phyloP scores from a whole-genome alignment of 2,888 invertebrate genomes.

The Cylloceria caligata region DNA sequence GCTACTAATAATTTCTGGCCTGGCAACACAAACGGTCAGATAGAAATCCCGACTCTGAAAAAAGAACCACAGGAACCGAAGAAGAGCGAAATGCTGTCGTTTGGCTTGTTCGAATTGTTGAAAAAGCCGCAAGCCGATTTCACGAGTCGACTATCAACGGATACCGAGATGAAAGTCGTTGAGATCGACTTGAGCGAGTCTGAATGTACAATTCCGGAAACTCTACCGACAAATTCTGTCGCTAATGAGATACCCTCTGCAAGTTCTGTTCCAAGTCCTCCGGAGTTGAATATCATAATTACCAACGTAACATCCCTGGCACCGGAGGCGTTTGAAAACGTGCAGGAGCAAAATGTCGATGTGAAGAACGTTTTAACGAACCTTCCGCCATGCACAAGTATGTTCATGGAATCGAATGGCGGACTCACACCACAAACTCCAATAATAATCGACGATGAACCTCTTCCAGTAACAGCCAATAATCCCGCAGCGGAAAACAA shows the following conservation, averaged over 20 bases:
- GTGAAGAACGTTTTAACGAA: neutral
- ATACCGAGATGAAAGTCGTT: neutral
- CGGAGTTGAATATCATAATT: constrained; percentile 76
- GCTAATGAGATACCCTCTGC: neutral
- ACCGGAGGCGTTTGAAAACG: constrained; percentile 74
- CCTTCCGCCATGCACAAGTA: neutral
- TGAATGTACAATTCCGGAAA: constrained; percentile 4
- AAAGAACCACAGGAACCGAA: constrained; percentile 3
- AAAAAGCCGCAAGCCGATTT: neutral
- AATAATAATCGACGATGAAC: constrained; percentile 12
- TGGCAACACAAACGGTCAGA: neutral
- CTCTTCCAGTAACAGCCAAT: neutral
- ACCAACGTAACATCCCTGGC: constrained; percentile 77
- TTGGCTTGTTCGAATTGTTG: neutral
- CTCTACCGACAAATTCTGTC: neutral
- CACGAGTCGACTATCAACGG: neutral
- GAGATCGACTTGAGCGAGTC: constrained; percentile 30
- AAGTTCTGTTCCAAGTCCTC: neutral
- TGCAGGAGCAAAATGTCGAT: constrained; percentile 45
- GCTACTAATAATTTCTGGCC: neutral
- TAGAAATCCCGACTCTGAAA: neutral
- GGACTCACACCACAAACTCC: constrained; percentile 22
- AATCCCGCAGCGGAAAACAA: constrained; percentile 12
- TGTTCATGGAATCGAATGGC: constrained; percentile 20
- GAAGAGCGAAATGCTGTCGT: neutral